Base-by-base conservation (phyloP, 2,888 invertebrate species). In the Hirtodrosophila histrioides region DNA sequence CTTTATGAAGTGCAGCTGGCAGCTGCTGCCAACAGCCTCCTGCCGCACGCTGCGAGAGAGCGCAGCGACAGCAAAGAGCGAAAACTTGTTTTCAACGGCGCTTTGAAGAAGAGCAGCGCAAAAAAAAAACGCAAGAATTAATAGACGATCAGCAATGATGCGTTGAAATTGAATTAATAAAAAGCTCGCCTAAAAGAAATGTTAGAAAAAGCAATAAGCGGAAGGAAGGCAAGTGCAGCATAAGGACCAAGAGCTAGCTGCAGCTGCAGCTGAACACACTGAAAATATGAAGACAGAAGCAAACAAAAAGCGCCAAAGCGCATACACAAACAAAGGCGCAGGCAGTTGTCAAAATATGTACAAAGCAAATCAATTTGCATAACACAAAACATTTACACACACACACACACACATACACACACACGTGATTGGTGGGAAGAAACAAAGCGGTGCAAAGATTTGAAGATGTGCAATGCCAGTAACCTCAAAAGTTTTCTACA, bases 351-450 rank as follows among this genome's bases (percentile, higher is more conserved):
- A 77, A 77, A 80, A 78, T 72, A 69, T 77, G 64, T 77, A 75
- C 64, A 82, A 71, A 66, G 69, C 69, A 82, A 85, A 83, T 85
- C 88, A 88, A 89, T 88, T 88, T 88, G 80, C 88, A 89, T 89
- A 86, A 76, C 74, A 73, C 61, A 41, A 66, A 65, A 58, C 66
- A 66, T 66, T 66, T 58, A 80, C 61, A 55, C 53, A 78, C 56
- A 55, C 54, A 56, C 36, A 57, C 50, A 64, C 57, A 62, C 45
- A 50, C 50, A 64, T 54, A 62, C 45, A 50, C 31, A 54, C 37
- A 69, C 41, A 56, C 23, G 49, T 70, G 66, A 45, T 50, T 68
- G 69, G 64, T 82, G 82, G 69, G 84, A 87, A 76, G 80, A 55
- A 66, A 74, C 75, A 76, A 72, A 69, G 69, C 56, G 58, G 33